Conservation (phyloP, 2,888 invertebrate genomes). For the Melinaea menophilus region DNA sequence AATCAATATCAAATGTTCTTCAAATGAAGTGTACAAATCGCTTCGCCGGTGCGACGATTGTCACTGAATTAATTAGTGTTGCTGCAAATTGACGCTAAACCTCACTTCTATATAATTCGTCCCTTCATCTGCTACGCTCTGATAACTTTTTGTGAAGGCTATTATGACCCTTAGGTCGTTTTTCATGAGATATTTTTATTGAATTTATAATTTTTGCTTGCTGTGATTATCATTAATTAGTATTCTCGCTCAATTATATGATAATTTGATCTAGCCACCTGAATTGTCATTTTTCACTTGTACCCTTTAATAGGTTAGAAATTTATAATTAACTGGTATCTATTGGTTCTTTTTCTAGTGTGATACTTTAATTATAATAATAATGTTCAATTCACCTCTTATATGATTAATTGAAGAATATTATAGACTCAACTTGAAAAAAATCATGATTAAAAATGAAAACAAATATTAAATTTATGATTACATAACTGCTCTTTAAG, state of each 20-base stretch:
- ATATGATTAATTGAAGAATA: too few species aligned
- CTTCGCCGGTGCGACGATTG: slow-evolving; percentile 24
- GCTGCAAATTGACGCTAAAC: slow-evolving; percentile 13
- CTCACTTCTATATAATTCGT: slow-evolving; percentile 5
- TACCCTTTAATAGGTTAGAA: too few species aligned
- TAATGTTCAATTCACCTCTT: too few species aligned
- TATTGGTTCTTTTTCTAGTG: too few species aligned
- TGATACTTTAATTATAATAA: too few species aligned
- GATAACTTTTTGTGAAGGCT: slow-evolving; percentile 5
- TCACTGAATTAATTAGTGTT: slow-evolving; percentile 22
- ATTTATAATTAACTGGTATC: too few species aligned
- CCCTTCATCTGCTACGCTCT: neutral
- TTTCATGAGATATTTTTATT: neutral
- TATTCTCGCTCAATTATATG: neutral
- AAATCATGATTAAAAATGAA: too few species aligned
- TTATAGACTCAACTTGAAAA: too few species aligned
- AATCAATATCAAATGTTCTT: slow-evolving; percentile 26
- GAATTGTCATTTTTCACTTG: too few species aligned
- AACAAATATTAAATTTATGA: too few species aligned
- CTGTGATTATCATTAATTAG: slow-evolving; percentile 4
- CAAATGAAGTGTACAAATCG: slow-evolving; percentile 27
- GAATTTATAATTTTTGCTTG: neutral
- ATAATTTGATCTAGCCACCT: neutral
- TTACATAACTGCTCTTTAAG: too few species aligned
- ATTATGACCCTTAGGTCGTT: neutral